Evolutionary conservation across 2,113 vertebrate genomes (phyloP).

Genomic region (Pollimyrus isidori): DNA sequence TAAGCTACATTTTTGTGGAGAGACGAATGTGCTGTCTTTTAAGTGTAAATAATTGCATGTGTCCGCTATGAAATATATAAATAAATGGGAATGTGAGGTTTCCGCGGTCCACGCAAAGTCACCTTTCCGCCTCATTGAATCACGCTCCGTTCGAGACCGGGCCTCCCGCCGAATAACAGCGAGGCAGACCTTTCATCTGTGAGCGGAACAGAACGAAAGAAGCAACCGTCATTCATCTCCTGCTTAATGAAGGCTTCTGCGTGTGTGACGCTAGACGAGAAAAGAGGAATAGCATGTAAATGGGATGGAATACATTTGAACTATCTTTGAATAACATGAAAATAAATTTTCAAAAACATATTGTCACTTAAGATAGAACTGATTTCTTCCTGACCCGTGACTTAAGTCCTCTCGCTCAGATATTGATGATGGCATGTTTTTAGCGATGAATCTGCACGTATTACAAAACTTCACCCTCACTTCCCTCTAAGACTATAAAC

Average conservation of each 20-base stretch:
- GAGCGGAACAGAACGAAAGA: neutral
- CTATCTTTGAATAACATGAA: slow-evolving; percentile 6
- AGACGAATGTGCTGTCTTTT: neutral
- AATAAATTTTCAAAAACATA: slow-evolving; percentile 15
- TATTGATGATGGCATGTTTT: slow-evolving; percentile 4
- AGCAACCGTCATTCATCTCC: slow-evolving; percentile 14
- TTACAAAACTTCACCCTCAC: slow-evolving; percentile 24
- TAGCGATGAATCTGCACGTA: slow-evolving; percentile 23
- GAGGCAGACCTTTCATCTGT: slow-evolving; percentile 3
- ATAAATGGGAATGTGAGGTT: neutral
- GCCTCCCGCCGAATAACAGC: neutral
- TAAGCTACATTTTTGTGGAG: neutral
- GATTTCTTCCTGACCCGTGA: neutral
- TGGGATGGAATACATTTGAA: slow-evolving; percentile 6
- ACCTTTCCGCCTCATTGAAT: slow-evolving; percentile 19
- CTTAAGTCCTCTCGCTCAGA: slow-evolving; percentile 13
- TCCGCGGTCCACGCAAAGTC: slow-evolving; percentile 7
- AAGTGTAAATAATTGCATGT: slow-evolving; percentile 13
- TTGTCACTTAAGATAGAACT: slow-evolving; percentile 19
- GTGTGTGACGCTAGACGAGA: slow-evolving; percentile 15
- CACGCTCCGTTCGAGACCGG: neutral
- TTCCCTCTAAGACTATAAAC: slow-evolving; percentile 24
- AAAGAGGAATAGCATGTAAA: slow-evolving; percentile 27
- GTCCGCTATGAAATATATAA: neutral
- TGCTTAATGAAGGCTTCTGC: slow-evolving; percentile 5